Evolutionary conservation across 30 jellyfish, hydroid and myxozoan species (phyloP), one percentile per base, ranked within the genome.

Genomic region (Catostylus mosaicus): DNA sequence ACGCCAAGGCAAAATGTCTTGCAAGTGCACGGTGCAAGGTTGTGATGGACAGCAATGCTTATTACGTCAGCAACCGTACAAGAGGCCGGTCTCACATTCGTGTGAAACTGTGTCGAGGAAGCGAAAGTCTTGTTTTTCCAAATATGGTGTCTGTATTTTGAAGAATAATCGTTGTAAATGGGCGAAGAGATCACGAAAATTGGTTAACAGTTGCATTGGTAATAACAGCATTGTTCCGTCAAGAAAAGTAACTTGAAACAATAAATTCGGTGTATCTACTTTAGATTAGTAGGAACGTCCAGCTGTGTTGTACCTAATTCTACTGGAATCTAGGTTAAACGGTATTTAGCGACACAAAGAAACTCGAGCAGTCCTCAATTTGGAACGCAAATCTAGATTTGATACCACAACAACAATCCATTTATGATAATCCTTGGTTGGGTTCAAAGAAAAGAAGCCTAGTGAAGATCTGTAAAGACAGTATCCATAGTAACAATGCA

Each of bases 1-100:
- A 24, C 93, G 98, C 7, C 91, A 84, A 45, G 90, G 90, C 22
- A 75, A 71, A 64, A 67, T 91, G 30, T 84, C 94, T 0, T 91
- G 98, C 50, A 67, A 75, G 27, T 91, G 98, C 85, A 83, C 90
- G 32, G 96, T 91, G 45, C 89, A 83, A 29, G 98, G 98, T 40
- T 91, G 98, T 61, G 79, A 91, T 60, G 90, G 95, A 61, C 86
- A 91, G 23, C 70, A 52, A 23, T 91, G 98, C 45, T 23, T 73
- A 34, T 9, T 75, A 38, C 75, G 88, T 24, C 30, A 33, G 27
- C 59, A 57, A 19, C 32, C 83, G 75, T 54, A 35, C 50, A 71
- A 70, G 71, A 57, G 73, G 83, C 96, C 96, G 27, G 86, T 69
- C 69, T 86, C 96, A 32, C 89, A 86, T 57, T 86, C 96, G 36